Evolutionary conservation across 2,797 vertebrate genomes (phyloP).

Genomic region (Apogon talboti): DNA sequence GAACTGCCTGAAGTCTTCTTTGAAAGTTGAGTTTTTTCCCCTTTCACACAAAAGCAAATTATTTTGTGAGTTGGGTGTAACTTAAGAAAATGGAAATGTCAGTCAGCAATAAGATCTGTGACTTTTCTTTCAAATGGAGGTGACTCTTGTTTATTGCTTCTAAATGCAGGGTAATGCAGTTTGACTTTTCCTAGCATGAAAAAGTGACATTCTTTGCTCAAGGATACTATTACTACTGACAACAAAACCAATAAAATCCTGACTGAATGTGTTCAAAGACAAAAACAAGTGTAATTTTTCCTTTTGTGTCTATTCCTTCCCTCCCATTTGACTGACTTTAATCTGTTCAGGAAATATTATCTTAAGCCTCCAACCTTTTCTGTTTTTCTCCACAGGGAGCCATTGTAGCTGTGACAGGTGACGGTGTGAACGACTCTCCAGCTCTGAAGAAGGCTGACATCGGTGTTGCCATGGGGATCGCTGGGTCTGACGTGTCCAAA

Average conservation of each 20-base stretch:
- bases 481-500: conserved; percentile 96
- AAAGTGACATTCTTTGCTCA: neutral
- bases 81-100: conserved; percentile 25
- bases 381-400: conserved; percentile 85
- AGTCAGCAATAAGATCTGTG: neutral
- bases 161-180: neutral
- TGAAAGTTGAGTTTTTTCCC: neutral
- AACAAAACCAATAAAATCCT: neutral
- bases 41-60: conserved; percentile 18
- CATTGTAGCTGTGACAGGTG: conserved; percentile 96
- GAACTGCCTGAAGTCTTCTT: conserved; percentile 9
- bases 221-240: neutral
- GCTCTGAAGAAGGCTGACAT: conserved; percentile 97
- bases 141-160: neutral
- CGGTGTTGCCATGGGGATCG: conserved; percentile 96
- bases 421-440: conserved; percentile 97
- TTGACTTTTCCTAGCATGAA: neutral
- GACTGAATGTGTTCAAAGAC: no score
- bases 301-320: neutral
- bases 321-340: neutral
- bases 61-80: neutral
- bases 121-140: neutral
- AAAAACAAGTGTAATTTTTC: neutral
- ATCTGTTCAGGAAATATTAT: neutral
- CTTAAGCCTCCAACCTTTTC: neutral